Conservation (phyloP, 2,888 invertebrate species). For the Ormyrus labotus region DNA sequence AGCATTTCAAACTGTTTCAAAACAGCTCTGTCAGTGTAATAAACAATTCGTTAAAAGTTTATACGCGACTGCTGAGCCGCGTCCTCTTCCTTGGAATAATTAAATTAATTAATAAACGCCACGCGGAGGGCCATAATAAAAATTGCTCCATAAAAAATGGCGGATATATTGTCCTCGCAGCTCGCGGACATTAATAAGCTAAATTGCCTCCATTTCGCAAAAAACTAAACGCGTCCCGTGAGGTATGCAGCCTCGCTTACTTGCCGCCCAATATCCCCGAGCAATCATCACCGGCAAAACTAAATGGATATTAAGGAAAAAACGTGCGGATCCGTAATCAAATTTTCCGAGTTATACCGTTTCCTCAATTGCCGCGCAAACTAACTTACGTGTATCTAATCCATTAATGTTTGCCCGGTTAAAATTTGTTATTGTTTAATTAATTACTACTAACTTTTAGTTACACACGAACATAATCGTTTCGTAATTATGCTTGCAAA, state of each 20-base stretch:
- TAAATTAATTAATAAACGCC: constrained; percentile 49
- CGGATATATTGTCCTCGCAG: constrained; percentile 3
- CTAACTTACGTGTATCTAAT: too few species aligned
- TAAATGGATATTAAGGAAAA: constrained; percentile 23
- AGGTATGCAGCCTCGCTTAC: constrained; percentile 44
- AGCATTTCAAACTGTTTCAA: constrained; percentile 28
- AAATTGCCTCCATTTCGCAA: constrained; percentile 43
- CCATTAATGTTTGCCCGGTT: too few species aligned
- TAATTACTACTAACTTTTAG: too few species aligned
- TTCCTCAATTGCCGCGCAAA: too few species aligned
- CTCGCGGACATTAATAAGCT: constrained; percentile 49
- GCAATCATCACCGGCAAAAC: constrained; percentile 54
- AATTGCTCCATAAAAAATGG: constrained; percentile 36
- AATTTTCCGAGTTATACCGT: background rate
- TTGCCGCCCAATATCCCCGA: constrained; percentile 47
- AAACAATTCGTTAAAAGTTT: constrained; percentile 30
- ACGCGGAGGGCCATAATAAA: constrained; percentile 28
- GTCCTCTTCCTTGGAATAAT: constrained; percentile 31
- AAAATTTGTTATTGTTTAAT: too few species aligned
- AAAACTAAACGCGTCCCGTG: constrained; percentile 44
- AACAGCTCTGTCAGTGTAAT: constrained; percentile 32
- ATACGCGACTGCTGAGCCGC: constrained; percentile 8
- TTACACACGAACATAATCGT: too few species aligned
- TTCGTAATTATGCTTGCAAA: too few species aligned
- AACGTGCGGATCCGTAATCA: constrained; percentile 30